phyloP scores from a whole-genome alignment of 2,888 invertebrate species.

The Meganola albula region DNA sequence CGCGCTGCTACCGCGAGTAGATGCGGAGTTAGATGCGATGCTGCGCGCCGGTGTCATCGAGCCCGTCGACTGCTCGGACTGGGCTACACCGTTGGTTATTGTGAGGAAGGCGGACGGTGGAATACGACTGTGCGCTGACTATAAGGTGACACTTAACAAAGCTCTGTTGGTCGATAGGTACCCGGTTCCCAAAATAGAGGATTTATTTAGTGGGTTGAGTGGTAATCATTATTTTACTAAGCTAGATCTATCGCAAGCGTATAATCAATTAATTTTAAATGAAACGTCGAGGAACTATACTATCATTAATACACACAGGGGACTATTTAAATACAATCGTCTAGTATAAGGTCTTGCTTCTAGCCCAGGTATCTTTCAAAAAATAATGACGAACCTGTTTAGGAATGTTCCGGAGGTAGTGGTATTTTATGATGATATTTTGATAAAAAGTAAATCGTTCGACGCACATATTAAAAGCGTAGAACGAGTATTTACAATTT shows the following conservation, averaged over 20 bases:
- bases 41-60: conserved; percentile 23
- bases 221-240: neutral
- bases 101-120: conserved; percentile 24
- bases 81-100: conserved; percentile 23
- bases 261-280: conserved; percentile 4
- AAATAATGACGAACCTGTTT: neutral
- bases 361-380: neutral
- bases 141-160: conserved; percentile 20
- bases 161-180: conserved; percentile 4
- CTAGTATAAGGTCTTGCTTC: neutral
- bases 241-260: neutral
- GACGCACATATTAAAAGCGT: neutral
- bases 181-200: conserved; percentile 1
- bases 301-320: conserved; percentile 7
- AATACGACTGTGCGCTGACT: conserved; percentile 25
- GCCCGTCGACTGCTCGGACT: conserved; percentile 28
- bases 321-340: neutral
- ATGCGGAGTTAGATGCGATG: conserved; percentile 12
- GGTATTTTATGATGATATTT: neutral
- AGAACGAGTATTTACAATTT: too few species aligned
- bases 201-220: conserved; percentile 1
- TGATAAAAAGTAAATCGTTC: neutral
- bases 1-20: conserved; percentile 11
- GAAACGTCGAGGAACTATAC: conserved; percentile 5
- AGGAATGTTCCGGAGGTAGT: neutral